These are phyloP conservation scores for Plebejus argus DNA, from an alignment of 2,888 invertebrate species.

Conservation along the genomic window DNA sequence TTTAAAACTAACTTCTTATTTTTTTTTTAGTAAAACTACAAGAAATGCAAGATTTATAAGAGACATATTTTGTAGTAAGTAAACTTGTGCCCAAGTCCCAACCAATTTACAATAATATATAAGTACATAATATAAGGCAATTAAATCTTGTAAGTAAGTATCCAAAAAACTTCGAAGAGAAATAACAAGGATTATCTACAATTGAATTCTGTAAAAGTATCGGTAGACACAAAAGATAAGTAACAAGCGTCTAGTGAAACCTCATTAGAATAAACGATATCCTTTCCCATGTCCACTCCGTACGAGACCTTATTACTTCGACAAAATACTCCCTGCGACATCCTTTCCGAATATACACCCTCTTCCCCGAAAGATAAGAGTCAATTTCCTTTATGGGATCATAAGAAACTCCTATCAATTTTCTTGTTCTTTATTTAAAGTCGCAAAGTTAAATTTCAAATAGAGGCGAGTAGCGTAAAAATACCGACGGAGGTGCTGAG, in stretches of 20 bases:
- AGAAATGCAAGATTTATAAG: too few relatives aligned
- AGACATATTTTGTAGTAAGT: too few relatives aligned
- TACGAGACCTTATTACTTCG: constrained; percentile 77
- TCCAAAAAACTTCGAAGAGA: background rate
- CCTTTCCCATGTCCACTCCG: constrained; percentile 79
- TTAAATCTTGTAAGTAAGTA: background rate
- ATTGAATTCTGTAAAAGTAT: constrained; percentile 28
- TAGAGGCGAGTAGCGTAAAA: constrained; percentile 4
- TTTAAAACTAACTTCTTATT: too few relatives aligned
- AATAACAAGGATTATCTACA: constrained; percentile 26
- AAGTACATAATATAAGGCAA: too few relatives aligned
- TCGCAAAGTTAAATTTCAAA: constrained; percentile 36
- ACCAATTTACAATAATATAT: too few relatives aligned
- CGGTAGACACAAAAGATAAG: constrained; percentile 46
- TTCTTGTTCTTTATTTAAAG: constrained; percentile 40
- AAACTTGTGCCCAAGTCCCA: too few relatives aligned
- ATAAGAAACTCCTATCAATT: constrained; percentile 37
- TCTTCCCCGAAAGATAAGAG: constrained; percentile 48
- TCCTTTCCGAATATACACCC: constrained; percentile 51
- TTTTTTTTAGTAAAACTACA: too few relatives aligned
- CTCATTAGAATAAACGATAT: constrained; percentile 82
- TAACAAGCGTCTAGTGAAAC: constrained; percentile 61
- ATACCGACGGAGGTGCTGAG: constrained; percentile 12
- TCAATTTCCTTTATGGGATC: constrained; percentile 47
- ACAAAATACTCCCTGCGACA: constrained; percentile 76